Conservation (phyloP, 23 tunicate species). For the Trididemnum clinides region DNA sequence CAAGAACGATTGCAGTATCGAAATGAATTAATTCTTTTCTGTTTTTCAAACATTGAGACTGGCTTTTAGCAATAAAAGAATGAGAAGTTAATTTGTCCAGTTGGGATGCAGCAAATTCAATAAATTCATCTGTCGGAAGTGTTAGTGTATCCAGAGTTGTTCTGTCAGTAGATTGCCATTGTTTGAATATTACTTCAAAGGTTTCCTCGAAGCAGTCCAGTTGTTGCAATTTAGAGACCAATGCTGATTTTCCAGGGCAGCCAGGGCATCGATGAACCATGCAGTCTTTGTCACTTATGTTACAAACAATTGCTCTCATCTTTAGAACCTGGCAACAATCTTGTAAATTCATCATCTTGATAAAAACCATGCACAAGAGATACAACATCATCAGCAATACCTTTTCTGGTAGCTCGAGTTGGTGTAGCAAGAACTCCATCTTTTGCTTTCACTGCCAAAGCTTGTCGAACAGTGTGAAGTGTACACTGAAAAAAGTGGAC, state of each 20-base stretch:
- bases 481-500: slow-evolving; percentile 21
- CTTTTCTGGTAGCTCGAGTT: not conserved
- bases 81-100: slow-evolving; percentile 31
- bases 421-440: slow-evolving; percentile 5
- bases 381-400: not conserved
- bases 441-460: not conserved
- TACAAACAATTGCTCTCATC: slow-evolving; percentile 8
- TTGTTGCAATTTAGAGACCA: not conserved
- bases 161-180: slow-evolving; percentile 34
- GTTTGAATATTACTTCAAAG: slow-evolving; percentile 11
- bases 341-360: slow-evolving; percentile 19
- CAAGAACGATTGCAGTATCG: slow-evolving; percentile 9
- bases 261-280: slow-evolving; percentile 9
- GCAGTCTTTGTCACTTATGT: slow-evolving; percentile 4
- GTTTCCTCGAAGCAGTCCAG: not conserved
- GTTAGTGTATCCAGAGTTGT: slow-evolving; percentile 12
- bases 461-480: slow-evolving; percentile 10
- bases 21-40: not conserved
- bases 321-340: slow-evolving; percentile 31
- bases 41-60: slow-evolving; percentile 23
- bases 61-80: slow-evolving; percentile 39
- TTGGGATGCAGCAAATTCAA: not conserved
- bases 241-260: slow-evolving; percentile 15
- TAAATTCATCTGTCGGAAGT: slow-evolving; percentile 12
- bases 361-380: slow-evolving; percentile 20